Percentiles rank a stretch among this genome's conserved stretches.
phyloP scores from a whole-genome alignment of 2,888 invertebrate species.

The Tachina grossa region DNA sequence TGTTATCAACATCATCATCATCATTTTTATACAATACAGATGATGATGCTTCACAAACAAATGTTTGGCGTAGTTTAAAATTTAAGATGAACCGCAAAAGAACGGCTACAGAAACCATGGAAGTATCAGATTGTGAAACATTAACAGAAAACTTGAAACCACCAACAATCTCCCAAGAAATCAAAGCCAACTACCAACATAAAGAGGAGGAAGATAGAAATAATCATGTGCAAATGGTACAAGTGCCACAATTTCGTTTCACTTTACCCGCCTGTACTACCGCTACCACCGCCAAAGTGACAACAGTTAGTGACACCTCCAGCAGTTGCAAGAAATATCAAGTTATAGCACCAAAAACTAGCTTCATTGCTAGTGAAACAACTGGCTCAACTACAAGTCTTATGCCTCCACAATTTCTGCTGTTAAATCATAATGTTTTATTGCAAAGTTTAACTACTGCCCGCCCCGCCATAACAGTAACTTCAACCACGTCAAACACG shows the following conservation, averaged over 20 bases:
- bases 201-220: constrained; percentile 22
- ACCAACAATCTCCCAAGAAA: constrained; percentile 32
- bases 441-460: constrained; percentile 72
- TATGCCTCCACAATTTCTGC: constrained; percentile 72
- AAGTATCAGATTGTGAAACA: constrained; percentile 53
- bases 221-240: constrained; percentile 15
- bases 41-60: constrained; percentile 79
- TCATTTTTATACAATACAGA: constrained; percentile 63
- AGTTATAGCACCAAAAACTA: constrained; percentile 79
- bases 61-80: constrained; percentile 81
- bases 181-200: constrained; percentile 30
- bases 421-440: constrained; percentile 65
- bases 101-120: constrained; percentile 52
- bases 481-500: constrained; percentile 4
- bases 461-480: constrained; percentile 52
- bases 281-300: constrained; percentile 45
- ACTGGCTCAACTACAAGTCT: constrained; percentile 42
- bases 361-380: constrained; percentile 75
- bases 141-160: constrained; percentile 23
- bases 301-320: background rate
- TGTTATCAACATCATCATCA: constrained; percentile 38
- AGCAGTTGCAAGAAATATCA: constrained; percentile 75
- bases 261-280: constrained; percentile 66
- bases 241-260: constrained; percentile 71
- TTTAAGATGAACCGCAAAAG: constrained; percentile 82